A percentile compares a stretch with the other conserved stretches of the same genome.
phyloP scores from a whole-genome alignment of 2,113 vertebrate species.

The Alligator sinensis region DNA sequence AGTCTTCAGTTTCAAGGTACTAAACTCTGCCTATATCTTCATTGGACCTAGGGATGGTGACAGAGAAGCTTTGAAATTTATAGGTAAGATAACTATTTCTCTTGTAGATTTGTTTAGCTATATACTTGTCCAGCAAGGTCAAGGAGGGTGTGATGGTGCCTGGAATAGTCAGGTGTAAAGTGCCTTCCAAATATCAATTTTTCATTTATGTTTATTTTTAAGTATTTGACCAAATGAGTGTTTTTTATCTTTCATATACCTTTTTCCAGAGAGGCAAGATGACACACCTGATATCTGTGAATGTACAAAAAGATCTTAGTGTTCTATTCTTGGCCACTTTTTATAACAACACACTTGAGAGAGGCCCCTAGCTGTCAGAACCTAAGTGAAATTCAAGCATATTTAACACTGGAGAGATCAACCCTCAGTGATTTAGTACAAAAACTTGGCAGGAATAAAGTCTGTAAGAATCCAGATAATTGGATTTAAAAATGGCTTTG shows the following conservation, averaged over 20 bases:
- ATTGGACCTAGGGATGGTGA: neutral
- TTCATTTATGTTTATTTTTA: neutral
- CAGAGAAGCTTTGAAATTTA: neutral
- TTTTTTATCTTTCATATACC: neutral
- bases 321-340: neutral
- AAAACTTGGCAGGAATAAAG: constrained; percentile 64
- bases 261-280: neutral
- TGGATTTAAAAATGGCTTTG: constrained; percentile 64
- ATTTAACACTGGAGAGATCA: constrained; percentile 50
- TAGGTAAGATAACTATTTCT: neutral
- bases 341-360: neutral
- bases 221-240: neutral
- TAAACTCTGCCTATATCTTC: neutral
- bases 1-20: neutral
- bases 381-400: neutral
- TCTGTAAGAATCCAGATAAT: constrained; percentile 64
- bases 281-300: neutral
- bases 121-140: neutral
- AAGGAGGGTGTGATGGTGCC: neutral
- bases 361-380: neutral
- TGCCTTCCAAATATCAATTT: neutral
- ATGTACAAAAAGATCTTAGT: neutral
- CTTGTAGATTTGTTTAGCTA: neutral
- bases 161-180: neutral
- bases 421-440: constrained; percentile 57